phyloP scores from a whole-genome alignment of 2,888 invertebrate species.

The Theodoxus fluviatilis region DNA sequence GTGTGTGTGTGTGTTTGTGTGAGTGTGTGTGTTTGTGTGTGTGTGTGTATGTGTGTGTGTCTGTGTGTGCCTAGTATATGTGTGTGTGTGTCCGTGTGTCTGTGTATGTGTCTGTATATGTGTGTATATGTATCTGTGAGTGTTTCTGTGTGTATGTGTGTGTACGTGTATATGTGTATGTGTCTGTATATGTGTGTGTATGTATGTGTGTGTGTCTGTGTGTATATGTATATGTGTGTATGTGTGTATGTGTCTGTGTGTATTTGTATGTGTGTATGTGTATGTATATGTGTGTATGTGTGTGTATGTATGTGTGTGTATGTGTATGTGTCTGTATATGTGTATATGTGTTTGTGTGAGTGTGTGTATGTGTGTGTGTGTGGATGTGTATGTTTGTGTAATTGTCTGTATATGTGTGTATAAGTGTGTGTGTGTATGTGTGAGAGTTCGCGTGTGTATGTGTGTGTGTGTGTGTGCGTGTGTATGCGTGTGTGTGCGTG shows the following conservation, averaged over 20 bases:
- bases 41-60: too few species aligned
- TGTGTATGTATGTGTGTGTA: neutral
- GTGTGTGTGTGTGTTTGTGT: too few species aligned
- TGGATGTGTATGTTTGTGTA: neutral
- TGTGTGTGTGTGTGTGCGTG: constrained; percentile 21
- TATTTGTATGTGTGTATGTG: neutral
- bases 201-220: too few species aligned
- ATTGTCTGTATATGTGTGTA: neutral
- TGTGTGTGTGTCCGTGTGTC: too few species aligned
- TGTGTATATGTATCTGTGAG: too few species aligned
- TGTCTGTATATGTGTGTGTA: too few species aligned
- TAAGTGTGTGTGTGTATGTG: neutral
- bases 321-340: constrained; percentile 19
- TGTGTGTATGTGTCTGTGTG: neutral
- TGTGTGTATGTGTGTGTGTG: constrained; percentile 16
- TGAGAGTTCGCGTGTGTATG: neutral
- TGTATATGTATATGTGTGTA: too few species aligned
- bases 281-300: neutral
- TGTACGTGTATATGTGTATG: too few species aligned
- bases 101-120: too few species aligned
- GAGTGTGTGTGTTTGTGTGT: too few species aligned
- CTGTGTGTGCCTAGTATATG: too few species aligned
- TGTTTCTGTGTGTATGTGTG: too few species aligned
- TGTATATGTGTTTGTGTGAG: constrained; percentile 13
- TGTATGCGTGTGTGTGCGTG: constrained; percentile 9